Evolutionary conservation across 2,797 vertebrate species (phyloP).

Genomic region (Micrastur ruficollis): DNA sequence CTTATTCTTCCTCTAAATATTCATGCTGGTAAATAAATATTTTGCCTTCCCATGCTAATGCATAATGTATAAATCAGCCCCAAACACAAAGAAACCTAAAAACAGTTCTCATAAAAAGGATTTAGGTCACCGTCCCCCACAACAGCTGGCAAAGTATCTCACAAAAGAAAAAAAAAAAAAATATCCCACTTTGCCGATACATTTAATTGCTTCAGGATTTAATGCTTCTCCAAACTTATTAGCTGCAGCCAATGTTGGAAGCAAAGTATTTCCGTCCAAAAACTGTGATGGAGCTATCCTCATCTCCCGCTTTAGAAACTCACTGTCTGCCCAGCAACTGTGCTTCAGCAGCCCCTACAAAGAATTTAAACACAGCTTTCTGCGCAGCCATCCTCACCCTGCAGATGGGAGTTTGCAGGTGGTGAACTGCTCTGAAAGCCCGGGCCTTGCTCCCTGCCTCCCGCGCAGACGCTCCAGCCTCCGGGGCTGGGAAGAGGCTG

Average conservation of each 20-base stretch:
- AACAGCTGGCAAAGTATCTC: constrained; percentile 46
- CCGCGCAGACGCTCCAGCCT: accelerated
- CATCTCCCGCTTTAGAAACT: neutral
- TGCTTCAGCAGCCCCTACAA: neutral
- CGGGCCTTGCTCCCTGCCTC: neutral
- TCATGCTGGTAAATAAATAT: constrained; percentile 26
- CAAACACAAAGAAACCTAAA: constrained; percentile 42
- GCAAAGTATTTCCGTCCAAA: neutral
- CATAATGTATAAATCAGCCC: constrained; percentile 44
- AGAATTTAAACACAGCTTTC: neutral
- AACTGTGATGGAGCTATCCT: neutral
- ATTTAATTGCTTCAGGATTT: constrained; percentile 36
- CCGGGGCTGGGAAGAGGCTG: neutral
- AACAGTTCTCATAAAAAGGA: constrained; percentile 27
- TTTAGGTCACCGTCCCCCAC: neutral
- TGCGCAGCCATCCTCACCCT: neutral
- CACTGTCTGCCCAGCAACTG: accelerated
- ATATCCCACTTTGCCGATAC: neutral
- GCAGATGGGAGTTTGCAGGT: neutral
- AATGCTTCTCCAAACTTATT: neutral
- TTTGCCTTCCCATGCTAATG: constrained; percentile 24
- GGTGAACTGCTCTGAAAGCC: neutral
- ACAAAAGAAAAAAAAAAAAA: neutral
- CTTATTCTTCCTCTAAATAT: neutral
- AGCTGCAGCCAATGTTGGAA: neutral